A percentile compares a stretch with the other conserved stretches of the same genome.
These are phyloP conservation scores for Oryzias curvinotus DNA, from an alignment of 2,113 vertebrate genomes.

Conservation along the genomic window DNA sequence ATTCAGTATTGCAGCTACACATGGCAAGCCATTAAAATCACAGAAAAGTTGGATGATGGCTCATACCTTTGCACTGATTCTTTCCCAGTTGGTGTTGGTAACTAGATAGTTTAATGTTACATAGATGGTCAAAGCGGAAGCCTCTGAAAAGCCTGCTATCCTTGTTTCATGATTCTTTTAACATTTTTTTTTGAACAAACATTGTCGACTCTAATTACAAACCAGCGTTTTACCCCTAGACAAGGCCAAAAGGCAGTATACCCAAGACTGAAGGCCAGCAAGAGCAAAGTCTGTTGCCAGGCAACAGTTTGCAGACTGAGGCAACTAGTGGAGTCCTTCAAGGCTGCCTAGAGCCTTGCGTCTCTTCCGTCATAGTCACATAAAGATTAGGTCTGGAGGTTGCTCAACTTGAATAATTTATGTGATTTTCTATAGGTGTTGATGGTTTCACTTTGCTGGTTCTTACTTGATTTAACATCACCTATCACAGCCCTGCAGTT, in stretches of 20 bases:
- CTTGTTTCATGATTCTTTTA: slow-evolving; percentile 20
- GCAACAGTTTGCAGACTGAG: slow-evolving; percentile 74
- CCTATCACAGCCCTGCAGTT: slow-evolving; percentile 5
- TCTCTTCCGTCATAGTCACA: slow-evolving; percentile 58
- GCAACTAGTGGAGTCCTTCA: slow-evolving; percentile 54
- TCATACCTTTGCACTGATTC: too few species aligned
- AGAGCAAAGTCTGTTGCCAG: slow-evolving; percentile 75
- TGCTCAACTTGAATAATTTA: slow-evolving; percentile 60
- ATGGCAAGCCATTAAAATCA: too few species aligned
- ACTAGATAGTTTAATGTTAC: too few species aligned
- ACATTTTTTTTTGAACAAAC: slow-evolving; percentile 27
- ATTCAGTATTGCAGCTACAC: too few species aligned
- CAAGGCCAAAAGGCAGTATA: slow-evolving; percentile 70
- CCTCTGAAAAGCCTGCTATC: not conserved
- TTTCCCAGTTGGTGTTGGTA: too few species aligned
- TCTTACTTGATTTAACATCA: slow-evolving; percentile 14
- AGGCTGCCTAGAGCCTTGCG: slow-evolving; percentile 57
- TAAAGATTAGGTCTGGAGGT: slow-evolving; percentile 57
- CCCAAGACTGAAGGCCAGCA: slow-evolving; percentile 70
- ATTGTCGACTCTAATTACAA: slow-evolving; percentile 54
- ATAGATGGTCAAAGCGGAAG: too few species aligned
- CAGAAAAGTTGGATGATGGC: too few species aligned
- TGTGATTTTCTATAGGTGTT: slow-evolving; percentile 26
- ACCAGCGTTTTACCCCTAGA: slow-evolving; percentile 55
- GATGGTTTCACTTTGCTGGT: slow-evolving; percentile 19